A percentile compares a stretch with the other conserved stretches of the same genome.
Conservation (phyloP, 2,797 vertebrate species). For the Rhinella marina region DNA sequence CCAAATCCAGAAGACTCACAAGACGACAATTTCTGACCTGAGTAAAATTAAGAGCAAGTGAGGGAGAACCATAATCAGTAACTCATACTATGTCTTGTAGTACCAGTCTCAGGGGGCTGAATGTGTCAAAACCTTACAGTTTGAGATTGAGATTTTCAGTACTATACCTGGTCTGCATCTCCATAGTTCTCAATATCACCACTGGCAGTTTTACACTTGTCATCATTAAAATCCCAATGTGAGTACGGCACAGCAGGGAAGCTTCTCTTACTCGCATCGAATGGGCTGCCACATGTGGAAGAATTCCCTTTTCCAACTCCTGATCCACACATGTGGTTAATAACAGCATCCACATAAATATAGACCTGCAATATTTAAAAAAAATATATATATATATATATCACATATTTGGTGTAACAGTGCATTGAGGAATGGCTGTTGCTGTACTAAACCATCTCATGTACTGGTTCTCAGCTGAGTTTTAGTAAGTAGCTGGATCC, state of each 20-base stretch:
- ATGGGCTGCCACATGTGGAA: constrained; percentile 83
- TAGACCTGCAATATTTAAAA: constrained; percentile 70
- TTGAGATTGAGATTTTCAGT: not conserved
- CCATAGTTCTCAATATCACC: constrained; percentile 83
- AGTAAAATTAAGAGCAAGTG: not conserved
- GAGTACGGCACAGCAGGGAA: constrained; percentile 87
- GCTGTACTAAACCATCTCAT: too few species aligned
- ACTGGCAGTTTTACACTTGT: constrained; percentile 81
- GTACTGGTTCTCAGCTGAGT: too few species aligned
- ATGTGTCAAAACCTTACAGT: not conserved
- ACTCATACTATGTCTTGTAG: not conserved
- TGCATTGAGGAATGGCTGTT: too few species aligned
- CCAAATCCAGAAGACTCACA: constrained; percentile 86
- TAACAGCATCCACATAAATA: constrained; percentile 78
- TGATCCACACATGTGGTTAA: constrained; percentile 84
- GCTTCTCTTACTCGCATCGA: constrained; percentile 77
- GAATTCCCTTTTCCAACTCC: constrained; percentile 76
- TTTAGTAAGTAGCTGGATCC: too few species aligned
- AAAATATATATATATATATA: too few species aligned
- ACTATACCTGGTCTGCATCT: constrained; percentile 82
- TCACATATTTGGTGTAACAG: too few species aligned
- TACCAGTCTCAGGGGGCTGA: not conserved
- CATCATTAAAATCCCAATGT: constrained; percentile 83
- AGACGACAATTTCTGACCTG: constrained; percentile 89
- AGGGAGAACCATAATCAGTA: not conserved